Conservation (phyloP, 2,113 vertebrate genomes). For the Thermophis baileyi region DNA sequence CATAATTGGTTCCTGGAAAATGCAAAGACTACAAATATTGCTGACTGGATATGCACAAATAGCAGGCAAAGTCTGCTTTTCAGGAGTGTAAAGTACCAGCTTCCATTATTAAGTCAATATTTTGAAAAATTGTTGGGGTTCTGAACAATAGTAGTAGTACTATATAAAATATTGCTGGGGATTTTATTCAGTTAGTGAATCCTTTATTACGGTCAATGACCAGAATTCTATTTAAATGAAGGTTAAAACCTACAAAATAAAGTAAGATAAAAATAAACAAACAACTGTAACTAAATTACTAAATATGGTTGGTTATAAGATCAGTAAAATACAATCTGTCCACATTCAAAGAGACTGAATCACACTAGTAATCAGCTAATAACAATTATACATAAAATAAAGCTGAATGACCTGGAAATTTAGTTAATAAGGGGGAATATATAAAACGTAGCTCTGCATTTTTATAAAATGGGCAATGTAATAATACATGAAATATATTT, state of each 20-base stretch:
- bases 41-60: background rate
- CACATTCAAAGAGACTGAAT: background rate
- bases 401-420: background rate
- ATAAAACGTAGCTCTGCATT: background rate
- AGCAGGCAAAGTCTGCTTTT: background rate
- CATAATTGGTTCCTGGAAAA: background rate
- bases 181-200: background rate
- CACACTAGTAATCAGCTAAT: background rate
- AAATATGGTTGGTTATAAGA: background rate
- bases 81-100: background rate
- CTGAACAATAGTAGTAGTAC: background rate
- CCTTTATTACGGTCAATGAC: background rate
- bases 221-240: background rate
- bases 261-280: background rate
- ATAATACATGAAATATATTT: background rate
- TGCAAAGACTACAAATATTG: background rate
- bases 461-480: background rate
- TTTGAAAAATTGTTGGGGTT: background rate
- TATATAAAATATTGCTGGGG: background rate
- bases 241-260: background rate
- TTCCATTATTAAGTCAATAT: background rate
- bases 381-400: background rate
- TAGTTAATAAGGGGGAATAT: background rate
- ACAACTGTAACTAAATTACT: background rate
- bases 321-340: background rate